Base-by-base conservation (phyloP, 1,140 invertebrate genomes). In the Drosophila sulfurigaster region DNA sequence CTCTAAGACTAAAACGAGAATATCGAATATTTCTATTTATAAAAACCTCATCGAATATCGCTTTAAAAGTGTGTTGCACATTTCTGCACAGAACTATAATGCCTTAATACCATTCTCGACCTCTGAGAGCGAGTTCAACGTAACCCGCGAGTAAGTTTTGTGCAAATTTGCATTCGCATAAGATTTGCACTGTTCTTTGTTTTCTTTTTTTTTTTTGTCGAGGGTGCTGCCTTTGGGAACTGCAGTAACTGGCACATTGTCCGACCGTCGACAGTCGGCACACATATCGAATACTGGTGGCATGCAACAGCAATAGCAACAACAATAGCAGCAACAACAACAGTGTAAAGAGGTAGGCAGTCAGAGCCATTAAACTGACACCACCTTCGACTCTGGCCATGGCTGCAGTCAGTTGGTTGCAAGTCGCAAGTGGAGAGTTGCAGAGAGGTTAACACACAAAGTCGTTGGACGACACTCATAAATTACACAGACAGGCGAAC, bases 281-380 rank as follows among this genome's bases (percentile, higher is more conserved):
- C 63, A 79, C 72, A 75, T 70, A 54, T 62, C 49, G 56, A 49
- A 38, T 38, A 59, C 56, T 41, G n/a, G 68, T 54, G 65, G 65
- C 83, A 88, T 89, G 85, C 83, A 83, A 88, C 83, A 88, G 46
- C 46, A 8, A 38, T 10, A 38, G 35, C 35, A 38, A 38, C 35
- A 38, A 8, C 8, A 38, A 38, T 8, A 38, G 8, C 35, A 32
- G 1, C 30, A 6, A 7, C 32, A 32, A 32, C 30, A 32, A 32
- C 32, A 32, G 32, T 32, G 32, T 8, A 51, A 25, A 41, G 16
- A 25, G 56, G 56, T 7, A 41, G 62, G 49, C 62, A 64, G 62
- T 15, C 30, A 15, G 15, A 43, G 25, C 57, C 57, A 46, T 60
- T 60, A 16, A 64, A 35, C 60, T 69, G 65, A 59, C 67, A 70